These are phyloP conservation scores for Nephotettix cincticeps DNA, from an alignment of 1,140 invertebrate genomes.

Conservation along the genomic window DNA sequence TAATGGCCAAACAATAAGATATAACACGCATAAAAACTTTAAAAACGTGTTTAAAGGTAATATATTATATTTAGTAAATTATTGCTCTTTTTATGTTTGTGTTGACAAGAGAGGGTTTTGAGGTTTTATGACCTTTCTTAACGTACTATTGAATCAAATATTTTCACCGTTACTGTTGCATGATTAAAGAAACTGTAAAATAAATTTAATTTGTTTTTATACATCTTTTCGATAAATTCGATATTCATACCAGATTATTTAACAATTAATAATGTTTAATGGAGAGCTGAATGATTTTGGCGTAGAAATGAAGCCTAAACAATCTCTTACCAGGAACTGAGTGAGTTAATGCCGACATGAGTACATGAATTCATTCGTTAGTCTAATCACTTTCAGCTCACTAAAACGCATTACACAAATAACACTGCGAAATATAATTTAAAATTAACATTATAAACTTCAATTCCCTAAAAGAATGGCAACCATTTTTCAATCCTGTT, in stretches of 20 bases:
- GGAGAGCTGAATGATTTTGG: too few species aligned
- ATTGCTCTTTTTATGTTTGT: neutral
- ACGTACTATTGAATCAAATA: too few species aligned
- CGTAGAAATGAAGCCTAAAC: too few species aligned
- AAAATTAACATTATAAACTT: slow-evolving; percentile 19
- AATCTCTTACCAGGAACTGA: slow-evolving; percentile 57
- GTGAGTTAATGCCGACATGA: slow-evolving; percentile 63
- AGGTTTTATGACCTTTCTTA: neutral
- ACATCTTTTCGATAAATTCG: too few species aligned
- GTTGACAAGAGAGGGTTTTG: neutral
- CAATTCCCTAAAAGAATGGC: slow-evolving; percentile 3
- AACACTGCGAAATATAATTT: neutral
- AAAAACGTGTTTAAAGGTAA: too few species aligned
- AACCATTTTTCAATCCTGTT: slow-evolving; percentile 19
- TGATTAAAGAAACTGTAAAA: too few species aligned
- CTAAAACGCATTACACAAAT: neutral
- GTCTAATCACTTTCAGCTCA: slow-evolving; percentile 1
- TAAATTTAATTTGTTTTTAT: too few species aligned
- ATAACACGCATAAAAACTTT: too few species aligned
- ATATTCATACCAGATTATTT: too few species aligned
- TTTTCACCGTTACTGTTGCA: too few species aligned
- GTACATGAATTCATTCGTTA: slow-evolving; percentile 19
- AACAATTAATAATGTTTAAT: slow-evolving; percentile 13
- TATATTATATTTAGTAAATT: neutral
- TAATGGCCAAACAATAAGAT: too few species aligned